phyloP scores from a whole-genome alignment of 2,888 invertebrate species.

The Abscondita cerata region DNA sequence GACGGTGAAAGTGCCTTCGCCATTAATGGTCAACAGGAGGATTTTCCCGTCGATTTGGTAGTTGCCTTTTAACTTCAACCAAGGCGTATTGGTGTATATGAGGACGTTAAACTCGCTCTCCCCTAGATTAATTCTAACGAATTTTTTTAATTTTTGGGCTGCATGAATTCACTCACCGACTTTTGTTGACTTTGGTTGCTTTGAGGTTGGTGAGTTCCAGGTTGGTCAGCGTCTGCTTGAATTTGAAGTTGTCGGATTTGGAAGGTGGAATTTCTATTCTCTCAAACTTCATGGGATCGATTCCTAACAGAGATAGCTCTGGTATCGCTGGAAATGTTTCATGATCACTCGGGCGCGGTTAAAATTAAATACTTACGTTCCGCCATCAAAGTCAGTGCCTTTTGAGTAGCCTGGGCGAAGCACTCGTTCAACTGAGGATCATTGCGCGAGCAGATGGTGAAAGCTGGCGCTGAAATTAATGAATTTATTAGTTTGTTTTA shows the following conservation, averaged over 20 bases:
- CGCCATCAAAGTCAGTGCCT: slow-evolving; percentile 57
- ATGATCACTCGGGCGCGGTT: too few relatives aligned
- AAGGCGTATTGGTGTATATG: background rate
- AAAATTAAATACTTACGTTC: slow-evolving; percentile 65
- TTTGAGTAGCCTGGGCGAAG: background rate
- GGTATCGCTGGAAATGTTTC: background rate
- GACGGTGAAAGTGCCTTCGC: background rate
- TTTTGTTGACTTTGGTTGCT: slow-evolving; percentile 59
- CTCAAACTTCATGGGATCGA: background rate
- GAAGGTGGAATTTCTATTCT: too few relatives aligned
- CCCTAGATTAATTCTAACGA: background rate
- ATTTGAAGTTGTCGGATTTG: too few relatives aligned
- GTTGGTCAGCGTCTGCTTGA: too few relatives aligned
- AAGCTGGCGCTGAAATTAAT: background rate
- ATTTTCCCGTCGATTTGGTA: background rate
- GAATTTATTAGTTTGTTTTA: too few relatives aligned
- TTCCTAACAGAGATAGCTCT: slow-evolving; percentile 35
- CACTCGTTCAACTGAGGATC: slow-evolving; percentile 4
- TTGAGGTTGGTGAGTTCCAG: too few relatives aligned
- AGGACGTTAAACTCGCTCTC: background rate
- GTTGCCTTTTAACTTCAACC: background rate
- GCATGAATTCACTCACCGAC: slow-evolving; percentile 62
- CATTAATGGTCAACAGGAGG: background rate
- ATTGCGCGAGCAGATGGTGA: background rate
- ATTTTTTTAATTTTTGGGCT: background rate